Evolutionary conservation across 2,113 vertebrate species (phyloP).

Genomic region (Epinephelus moara): DNA sequence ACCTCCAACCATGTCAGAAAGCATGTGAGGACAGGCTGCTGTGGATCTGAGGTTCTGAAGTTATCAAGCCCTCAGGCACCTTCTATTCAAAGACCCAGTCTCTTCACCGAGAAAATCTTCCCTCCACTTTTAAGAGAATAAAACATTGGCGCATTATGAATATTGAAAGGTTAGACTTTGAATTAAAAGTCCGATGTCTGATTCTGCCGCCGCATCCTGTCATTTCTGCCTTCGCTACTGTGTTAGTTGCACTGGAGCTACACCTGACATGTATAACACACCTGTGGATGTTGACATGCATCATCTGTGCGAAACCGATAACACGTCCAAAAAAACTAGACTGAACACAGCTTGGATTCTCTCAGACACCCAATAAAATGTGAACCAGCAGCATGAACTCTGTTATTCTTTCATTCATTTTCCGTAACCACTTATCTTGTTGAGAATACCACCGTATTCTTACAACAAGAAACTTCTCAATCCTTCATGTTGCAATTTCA

Average conservation of each 20-base stretch:
- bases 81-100: slow-evolving; percentile 63
- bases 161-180: slow-evolving; percentile 68
- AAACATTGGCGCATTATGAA: slow-evolving; percentile 75
- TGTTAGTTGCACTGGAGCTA: neutral
- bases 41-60: slow-evolving; percentile 38
- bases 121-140: slow-evolving; percentile 74
- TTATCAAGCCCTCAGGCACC: slow-evolving; percentile 57
- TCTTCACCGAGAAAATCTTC: slow-evolving; percentile 54
- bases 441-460: no score
- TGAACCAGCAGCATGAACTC: neutral
- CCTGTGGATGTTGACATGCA: neutral
- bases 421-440: no score
- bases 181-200: slow-evolving; percentile 39
- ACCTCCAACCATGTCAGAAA: slow-evolving; percentile 40
- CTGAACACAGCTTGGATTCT: neutral
- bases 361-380: neutral
- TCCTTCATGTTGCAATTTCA: neutral
- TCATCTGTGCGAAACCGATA: neutral
- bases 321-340: neutral
- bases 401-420: no score
- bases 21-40: slow-evolving; percentile 47
- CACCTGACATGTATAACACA: neutral
- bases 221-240: slow-evolving; percentile 20
- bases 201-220: slow-evolving; percentile 16
- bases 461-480: no score